Percentiles rank a stretch among this genome's conserved stretches.
These are phyloP conservation scores for Tolmerus cingulatus DNA, from an alignment of 2,888 invertebrate species.

Conservation along the genomic window DNA sequence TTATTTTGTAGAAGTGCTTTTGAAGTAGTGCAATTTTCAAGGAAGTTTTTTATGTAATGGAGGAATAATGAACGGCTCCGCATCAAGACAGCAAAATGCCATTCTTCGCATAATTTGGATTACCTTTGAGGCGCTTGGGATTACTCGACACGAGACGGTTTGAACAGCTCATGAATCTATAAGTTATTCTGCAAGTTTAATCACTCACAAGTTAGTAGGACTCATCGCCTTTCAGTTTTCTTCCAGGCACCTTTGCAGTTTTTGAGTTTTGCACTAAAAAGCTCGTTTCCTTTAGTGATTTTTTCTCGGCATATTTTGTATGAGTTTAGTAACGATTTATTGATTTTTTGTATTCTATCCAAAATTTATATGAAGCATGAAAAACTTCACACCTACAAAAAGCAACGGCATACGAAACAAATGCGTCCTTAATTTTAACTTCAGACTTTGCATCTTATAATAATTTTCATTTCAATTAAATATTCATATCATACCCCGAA, in stretches of 20 bases:
- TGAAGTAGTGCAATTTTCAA: not conserved
- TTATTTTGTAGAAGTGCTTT: not conserved
- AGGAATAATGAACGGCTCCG: constrained; percentile 31
- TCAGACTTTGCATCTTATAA: not conserved
- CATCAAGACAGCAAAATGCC: constrained; percentile 38
- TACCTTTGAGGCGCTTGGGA: constrained; percentile 46
- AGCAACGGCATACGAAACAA: not conserved
- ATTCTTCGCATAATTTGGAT: constrained; percentile 47
- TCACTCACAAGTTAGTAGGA: constrained; percentile 28
- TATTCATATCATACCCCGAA: not conserved
- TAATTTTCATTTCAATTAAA: not conserved
- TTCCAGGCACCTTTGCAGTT: not conserved
- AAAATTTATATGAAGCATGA: not conserved
- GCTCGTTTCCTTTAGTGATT: not conserved
- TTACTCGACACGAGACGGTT: constrained; percentile 46
- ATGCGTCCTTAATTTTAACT: not conserved
- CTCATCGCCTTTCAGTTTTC: not conserved
- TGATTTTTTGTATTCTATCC: not conserved
- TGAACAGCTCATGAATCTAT: constrained; percentile 38
- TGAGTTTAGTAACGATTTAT: not conserved
- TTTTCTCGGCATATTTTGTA: not conserved
- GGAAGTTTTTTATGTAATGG: not conserved
- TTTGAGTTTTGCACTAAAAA: not conserved
- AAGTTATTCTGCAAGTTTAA: constrained; percentile 26
- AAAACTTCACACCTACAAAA: not conserved